Evolutionary conservation across 2,888 invertebrate species (phyloP).

Genomic region (Phania funesta): DNA sequence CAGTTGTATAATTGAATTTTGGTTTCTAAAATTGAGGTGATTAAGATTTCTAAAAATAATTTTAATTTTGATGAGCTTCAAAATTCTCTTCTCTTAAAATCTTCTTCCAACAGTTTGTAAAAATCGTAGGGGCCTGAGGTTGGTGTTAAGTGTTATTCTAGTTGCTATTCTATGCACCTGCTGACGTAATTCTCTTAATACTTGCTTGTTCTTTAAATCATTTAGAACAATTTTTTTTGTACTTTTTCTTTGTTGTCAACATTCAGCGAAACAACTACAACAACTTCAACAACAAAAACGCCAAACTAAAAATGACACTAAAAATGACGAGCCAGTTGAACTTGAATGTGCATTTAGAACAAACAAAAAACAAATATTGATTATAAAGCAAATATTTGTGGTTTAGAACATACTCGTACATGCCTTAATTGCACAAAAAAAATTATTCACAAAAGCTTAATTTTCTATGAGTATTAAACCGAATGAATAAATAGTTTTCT

Average conservation of each 20-base stretch:
- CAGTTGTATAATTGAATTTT: too few species aligned
- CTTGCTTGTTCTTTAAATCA: conserved; percentile 33
- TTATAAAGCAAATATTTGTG: conserved; percentile 60
- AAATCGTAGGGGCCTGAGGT: not conserved
- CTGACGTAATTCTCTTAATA: conserved; percentile 30
- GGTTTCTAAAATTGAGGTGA: too few species aligned
- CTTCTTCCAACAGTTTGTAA: too few species aligned
- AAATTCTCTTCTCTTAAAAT: too few species aligned
- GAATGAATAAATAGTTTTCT: not conserved
- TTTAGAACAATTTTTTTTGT: conserved; percentile 41
- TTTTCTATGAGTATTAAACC: too few species aligned
- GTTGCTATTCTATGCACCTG: conserved; percentile 8
- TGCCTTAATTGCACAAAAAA: conserved; percentile 59
- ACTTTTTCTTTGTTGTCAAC: not conserved
- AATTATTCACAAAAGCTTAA: conserved; percentile 1
- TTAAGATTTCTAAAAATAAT: too few species aligned
- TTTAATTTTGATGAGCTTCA: too few species aligned
- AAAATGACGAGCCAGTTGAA: conserved; percentile 56
- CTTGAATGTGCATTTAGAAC: conserved; percentile 58
- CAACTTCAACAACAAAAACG: conserved; percentile 2
- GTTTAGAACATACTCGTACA: conserved; percentile 63
- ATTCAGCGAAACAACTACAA: not conserved
- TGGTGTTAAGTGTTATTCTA: not conserved
- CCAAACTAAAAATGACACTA: conserved; percentile 51
- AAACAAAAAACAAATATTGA: conserved; percentile 30